phyloP scores from a whole-genome alignment of 2,888 invertebrate genomes.

The Pristionchus arcanus region DNA sequence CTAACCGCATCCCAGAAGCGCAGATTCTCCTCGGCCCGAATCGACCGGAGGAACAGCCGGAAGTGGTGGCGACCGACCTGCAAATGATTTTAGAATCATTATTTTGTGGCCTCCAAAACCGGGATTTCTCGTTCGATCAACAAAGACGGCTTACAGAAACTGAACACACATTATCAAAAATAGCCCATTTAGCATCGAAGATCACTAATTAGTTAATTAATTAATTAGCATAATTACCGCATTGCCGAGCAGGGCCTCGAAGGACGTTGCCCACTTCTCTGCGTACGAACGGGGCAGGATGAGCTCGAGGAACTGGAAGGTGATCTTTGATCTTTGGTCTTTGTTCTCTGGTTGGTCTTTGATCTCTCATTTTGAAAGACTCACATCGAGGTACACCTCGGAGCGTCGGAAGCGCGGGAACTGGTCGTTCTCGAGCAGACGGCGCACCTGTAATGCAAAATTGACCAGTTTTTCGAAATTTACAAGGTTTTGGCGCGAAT shows the following conservation, averaged over 20 bases:
- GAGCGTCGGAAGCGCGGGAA: constrained; percentile 78
- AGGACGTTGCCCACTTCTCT: constrained; percentile 76
- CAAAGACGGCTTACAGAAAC: too few species aligned
- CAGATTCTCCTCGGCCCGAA: constrained; percentile 78
- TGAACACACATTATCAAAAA: too few species aligned
- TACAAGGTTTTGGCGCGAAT: not conserved
- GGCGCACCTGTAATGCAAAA: constrained; percentile 63
- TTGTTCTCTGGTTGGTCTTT: not conserved
- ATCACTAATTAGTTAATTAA: not conserved
- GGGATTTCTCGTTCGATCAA: too few species aligned
- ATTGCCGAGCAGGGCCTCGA: constrained; percentile 77
- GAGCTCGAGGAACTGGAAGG: constrained; percentile 65
- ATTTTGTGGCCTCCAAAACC: too few species aligned
- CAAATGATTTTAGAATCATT: not conserved
- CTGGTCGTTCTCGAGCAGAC: constrained; percentile 78
- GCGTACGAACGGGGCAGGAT: constrained; percentile 76
- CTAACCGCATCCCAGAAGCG: constrained; percentile 76
- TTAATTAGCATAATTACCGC: constrained; percentile 61
- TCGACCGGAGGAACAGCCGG: constrained; percentile 74
- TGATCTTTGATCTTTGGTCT: not conserved
- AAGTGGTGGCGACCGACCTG: constrained; percentile 78
- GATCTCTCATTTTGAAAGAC: not conserved
- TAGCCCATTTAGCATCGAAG: too few species aligned
- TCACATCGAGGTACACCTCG: constrained; percentile 67
- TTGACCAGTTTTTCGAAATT: not conserved